phyloP scores from a whole-genome alignment of 2,113 vertebrate genomes.

The Campylorhamphus procurvoides region DNA sequence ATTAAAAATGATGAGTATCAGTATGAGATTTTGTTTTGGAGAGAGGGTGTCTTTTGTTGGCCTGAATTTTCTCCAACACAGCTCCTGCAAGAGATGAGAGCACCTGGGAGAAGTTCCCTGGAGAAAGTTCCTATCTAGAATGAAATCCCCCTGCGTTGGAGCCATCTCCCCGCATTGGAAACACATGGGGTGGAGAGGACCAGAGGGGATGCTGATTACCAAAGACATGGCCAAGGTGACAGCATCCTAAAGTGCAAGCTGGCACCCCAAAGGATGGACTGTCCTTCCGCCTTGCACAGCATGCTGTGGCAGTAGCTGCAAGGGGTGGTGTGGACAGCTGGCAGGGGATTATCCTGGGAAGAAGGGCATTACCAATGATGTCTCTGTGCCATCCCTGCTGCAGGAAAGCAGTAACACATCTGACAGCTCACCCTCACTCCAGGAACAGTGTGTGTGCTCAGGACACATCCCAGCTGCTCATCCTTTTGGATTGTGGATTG shows the following conservation, averaged over 20 bases:
- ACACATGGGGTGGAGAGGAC: background rate
- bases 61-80: background rate
- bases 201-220: background rate
- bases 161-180: background rate
- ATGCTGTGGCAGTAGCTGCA: fast-evolving
- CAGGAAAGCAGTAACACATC: background rate
- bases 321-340: background rate
- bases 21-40: background rate
- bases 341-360: background rate
- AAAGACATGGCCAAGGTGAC: background rate
- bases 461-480: constrained; percentile 48
- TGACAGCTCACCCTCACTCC: background rate
- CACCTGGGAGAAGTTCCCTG: background rate
- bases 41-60: background rate
- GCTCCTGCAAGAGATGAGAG: background rate
- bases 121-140: background rate
- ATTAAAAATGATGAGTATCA: background rate
- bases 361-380: background rate
- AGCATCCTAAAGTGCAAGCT: background rate
- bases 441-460: background rate
- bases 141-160: background rate
- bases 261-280: background rate
- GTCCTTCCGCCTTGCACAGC: background rate
- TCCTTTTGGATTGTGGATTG: background rate
- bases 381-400: constrained; percentile 1